A percentile compares a stretch with the other conserved stretches of the same genome.
Conservation (phyloP, 2,797 vertebrate species). For the Mormyrus proboscirostris region DNA sequence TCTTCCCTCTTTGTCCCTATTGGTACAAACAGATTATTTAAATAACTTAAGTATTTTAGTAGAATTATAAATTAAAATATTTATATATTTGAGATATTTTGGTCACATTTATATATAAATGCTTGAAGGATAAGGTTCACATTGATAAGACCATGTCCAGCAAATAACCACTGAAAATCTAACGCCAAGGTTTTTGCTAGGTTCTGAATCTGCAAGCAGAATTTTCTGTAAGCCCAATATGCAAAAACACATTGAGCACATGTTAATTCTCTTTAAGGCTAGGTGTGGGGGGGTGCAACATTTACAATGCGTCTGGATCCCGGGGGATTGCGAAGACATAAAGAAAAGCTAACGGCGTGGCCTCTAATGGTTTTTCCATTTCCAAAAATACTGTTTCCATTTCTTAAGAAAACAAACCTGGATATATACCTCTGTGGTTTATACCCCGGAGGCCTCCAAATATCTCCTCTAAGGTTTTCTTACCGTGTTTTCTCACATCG, state of each 20-base stretch:
- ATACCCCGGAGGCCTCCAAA: constrained; percentile 20
- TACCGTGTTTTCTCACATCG: constrained; percentile 23
- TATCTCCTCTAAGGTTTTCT: constrained; percentile 23
- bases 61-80: neutral
- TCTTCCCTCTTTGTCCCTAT: neutral
- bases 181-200: neutral
- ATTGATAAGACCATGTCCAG: neutral
- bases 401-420: constrained; percentile 28
- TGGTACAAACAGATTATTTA: neutral
- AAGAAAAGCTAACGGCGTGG: constrained; percentile 3
- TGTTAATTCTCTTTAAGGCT: constrained; percentile 17
- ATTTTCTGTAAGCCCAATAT: neutral
- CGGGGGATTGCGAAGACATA: neutral
- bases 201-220: neutral
- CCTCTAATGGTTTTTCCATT: constrained; percentile 30
- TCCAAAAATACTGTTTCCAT: constrained; percentile 24
- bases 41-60: neutral
- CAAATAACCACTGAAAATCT: neutral
- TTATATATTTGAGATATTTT: neutral
- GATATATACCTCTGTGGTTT: constrained; percentile 24
- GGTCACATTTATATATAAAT: neutral
- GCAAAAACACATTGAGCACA: constrained; percentile 9
- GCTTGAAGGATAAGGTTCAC: neutral
- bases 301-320: constrained; percentile 26
- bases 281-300: constrained; percentile 9